Evolutionary conservation across 2,888 invertebrate species (phyloP).

Genomic region (Morpho achilles): DNA sequence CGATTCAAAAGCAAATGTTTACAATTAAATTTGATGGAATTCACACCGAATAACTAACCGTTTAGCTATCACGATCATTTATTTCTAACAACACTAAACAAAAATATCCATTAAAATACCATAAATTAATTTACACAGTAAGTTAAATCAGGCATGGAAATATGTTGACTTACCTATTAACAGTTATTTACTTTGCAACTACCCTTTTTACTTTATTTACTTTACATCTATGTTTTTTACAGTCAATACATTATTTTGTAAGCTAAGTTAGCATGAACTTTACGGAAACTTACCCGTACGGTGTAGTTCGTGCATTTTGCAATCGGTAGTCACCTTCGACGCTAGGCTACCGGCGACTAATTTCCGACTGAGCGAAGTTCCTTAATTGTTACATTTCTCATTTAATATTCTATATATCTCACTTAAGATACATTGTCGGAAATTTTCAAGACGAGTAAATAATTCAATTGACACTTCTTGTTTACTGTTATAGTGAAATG

Average conservation of each 20-base stretch:
- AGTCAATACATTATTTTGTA: neutral
- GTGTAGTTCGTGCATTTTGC: constrained; percentile 31
- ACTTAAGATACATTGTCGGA: constrained; percentile 15
- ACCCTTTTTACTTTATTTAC: too few species aligned
- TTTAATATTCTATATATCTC: constrained; percentile 29
- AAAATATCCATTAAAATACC: too few species aligned
- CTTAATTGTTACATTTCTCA: constrained; percentile 43
- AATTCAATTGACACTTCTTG: neutral
- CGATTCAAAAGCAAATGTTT: too few species aligned
- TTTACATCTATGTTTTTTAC: neutral
- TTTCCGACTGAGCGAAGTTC: constrained; percentile 60
- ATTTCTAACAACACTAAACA: too few species aligned
- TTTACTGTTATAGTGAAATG: too few species aligned
- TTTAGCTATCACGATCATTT: too few species aligned
- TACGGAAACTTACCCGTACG: constrained; percentile 13
- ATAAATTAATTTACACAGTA: too few species aligned
- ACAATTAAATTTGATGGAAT: too few species aligned
- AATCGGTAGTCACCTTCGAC: constrained; percentile 43
- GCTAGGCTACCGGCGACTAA: constrained; percentile 60
- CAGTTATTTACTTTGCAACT: neutral
- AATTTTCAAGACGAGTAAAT: constrained; percentile 1
- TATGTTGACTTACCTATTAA: too few species aligned
- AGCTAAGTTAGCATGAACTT: constrained; percentile 15
- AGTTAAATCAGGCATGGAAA: too few species aligned
- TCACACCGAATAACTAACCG: too few species aligned